phyloP scores from a whole-genome alignment of 2,797 vertebrate genomes.

The Fistularia commersonii region DNA sequence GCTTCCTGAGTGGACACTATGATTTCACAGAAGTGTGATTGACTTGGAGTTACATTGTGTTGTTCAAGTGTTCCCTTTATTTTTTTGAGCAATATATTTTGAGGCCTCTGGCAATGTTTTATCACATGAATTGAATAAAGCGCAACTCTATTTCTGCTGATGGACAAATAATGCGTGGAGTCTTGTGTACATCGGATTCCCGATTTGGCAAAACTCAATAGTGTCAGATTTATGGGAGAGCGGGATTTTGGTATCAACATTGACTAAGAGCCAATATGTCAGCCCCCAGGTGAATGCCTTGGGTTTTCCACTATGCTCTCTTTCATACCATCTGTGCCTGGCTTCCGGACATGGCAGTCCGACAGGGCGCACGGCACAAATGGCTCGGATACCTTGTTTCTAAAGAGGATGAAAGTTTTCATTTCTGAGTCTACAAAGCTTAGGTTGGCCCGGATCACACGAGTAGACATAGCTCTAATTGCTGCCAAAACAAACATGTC shows the following conservation, averaged over 20 bases:
- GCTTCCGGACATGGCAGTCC: slow-evolving; percentile 63
- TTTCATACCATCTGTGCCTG: slow-evolving; percentile 70
- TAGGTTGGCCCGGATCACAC: slow-evolving; percentile 47
- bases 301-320: slow-evolving; percentile 53
- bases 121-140: slow-evolving; percentile 50
- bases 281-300: slow-evolving; percentile 57
- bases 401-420: slow-evolving; percentile 42
- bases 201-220: slow-evolving; percentile 25
- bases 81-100: too few relatives aligned
- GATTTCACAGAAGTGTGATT: too few relatives aligned
- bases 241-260: slow-evolving; percentile 45
- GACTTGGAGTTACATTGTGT: too few relatives aligned
- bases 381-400: slow-evolving; percentile 30
- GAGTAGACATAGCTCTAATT: slow-evolving; percentile 23
- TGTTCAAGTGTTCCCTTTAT: too few relatives aligned
- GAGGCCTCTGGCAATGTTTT: slow-evolving; percentile 37
- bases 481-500: slow-evolving; percentile 21
- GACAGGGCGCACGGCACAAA: slow-evolving; percentile 43
- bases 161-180: too few relatives aligned
- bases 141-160: too few relatives aligned
- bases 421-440: slow-evolving; percentile 35
- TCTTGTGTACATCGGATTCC: too few relatives aligned
- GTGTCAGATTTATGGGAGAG: slow-evolving; percentile 20
- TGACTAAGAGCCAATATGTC: slow-evolving; percentile 49
- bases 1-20: too few relatives aligned